These are phyloP conservation scores for Tupiocoris notatus DNA, from an alignment of 2,888 invertebrate genomes.

Conservation along the genomic window DNA sequence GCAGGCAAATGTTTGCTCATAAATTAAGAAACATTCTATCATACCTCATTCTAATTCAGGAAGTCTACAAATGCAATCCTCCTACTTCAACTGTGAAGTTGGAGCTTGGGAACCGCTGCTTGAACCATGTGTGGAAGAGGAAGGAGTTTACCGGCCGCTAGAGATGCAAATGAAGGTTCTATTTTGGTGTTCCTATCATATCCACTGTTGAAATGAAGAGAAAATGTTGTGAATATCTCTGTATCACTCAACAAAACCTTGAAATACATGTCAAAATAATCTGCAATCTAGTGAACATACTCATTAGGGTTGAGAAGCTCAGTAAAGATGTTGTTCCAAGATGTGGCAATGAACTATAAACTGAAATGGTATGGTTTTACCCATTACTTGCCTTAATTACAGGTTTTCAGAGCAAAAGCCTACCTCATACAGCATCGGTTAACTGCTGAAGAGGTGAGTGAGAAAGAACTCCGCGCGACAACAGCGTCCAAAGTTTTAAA, in stretches of 20 bases:
- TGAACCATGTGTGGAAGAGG: constrained; percentile 69
- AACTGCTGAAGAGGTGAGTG: constrained; percentile 51
- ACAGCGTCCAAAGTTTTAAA: constrained; percentile 54
- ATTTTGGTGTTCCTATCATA: no score
- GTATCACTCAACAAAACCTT: no score
- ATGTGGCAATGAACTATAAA: no score
- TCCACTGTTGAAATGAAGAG: no score
- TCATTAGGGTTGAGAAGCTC: no score
- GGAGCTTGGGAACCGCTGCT: constrained; percentile 81
- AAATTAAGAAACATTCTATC: no score
- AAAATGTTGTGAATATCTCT: not conserved
- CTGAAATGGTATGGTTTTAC: not conserved
- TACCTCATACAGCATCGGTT: constrained; percentile 58
- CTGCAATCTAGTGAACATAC: no score
- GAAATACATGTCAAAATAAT: no score
- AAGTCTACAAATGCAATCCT: constrained; percentile 57
- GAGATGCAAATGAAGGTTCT: constrained; percentile 67
- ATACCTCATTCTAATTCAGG: no score
- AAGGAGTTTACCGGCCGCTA: constrained; percentile 70
- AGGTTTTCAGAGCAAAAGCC: constrained; percentile 60
- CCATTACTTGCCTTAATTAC: constrained; percentile 6
- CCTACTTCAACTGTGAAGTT: constrained; percentile 68
- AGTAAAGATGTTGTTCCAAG: no score
- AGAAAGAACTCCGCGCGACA: constrained; percentile 50
- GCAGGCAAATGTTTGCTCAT: no score